Base-by-base conservation (phyloP, 2,888 invertebrate genomes). In the Anarsia innoxiella region DNA sequence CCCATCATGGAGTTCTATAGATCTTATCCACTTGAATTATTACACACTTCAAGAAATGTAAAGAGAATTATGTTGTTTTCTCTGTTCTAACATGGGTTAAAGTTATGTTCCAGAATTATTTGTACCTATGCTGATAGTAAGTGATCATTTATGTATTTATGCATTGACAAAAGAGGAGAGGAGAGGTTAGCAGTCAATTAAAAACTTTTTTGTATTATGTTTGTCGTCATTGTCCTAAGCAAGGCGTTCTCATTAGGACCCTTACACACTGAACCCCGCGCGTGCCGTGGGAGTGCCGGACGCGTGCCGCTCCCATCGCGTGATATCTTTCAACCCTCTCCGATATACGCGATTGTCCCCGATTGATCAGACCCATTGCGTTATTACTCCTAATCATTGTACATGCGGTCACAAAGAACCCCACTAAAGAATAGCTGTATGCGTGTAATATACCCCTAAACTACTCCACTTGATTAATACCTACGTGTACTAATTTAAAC, bases 271-370 rank as follows among this genome's bases (percentile, higher is more conserved):
- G 52, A 41, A 57, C 66, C 64, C 46, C 49, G 56, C 77, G 74
- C 74, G 78, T 75, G 77, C 43, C 80, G 85, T 85, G 85, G 84
- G 85, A 83, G 83, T 82, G 80, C 71, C 75, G 61, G 44, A 61
- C 82, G 80, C 83, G 84, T 80, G 83, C 73, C 77, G 73, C 78
- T 86, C 82, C 80, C 85, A 84, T 79, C 77, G 79, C 76, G 75
- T 73, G 76, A 68, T 63, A 59, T 62, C 19, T 3, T 5, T n/a
- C 4, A 8, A 19, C 19, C 4, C 4, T 19, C 19, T 19, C 19
- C 19, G 8, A 3, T 8, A 19, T 8, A 3, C 19, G 4, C 19
- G 19, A 19, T 5, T 19, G 3, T 5, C 19, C 19, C 8, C 8
- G 4, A 19, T 19, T 19, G 19, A 19, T 19, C 19, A 8, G 19